Evolutionary conservation across 2,888 invertebrate genomes (phyloP).

Genomic region (Charanyca ferruginea): DNA sequence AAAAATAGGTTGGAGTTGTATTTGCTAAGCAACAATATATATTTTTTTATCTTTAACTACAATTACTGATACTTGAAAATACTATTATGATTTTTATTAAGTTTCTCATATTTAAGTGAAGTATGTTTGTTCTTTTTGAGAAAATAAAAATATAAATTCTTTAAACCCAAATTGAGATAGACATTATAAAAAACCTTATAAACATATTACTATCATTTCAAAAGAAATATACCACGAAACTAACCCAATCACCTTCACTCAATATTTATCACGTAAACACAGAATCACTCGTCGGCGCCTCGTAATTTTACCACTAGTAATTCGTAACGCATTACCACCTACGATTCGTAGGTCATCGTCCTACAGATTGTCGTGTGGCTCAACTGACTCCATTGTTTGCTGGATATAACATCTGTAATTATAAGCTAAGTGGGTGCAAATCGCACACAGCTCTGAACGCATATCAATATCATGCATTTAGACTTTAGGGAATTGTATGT

Average conservation of each 20-base stretch:
- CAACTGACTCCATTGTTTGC: conserved; percentile 52
- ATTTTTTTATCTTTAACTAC: no score
- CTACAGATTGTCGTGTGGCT: conserved; percentile 42
- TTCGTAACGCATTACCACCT: conserved; percentile 36
- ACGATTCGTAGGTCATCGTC: conserved; percentile 41
- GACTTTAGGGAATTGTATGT: conserved; percentile 14
- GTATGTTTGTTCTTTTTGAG: no score
- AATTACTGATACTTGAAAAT: no score
- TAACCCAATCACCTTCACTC: neutral
- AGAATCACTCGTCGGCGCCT: conserved; percentile 3
- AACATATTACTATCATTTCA: no score
- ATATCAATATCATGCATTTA: conserved; percentile 31
- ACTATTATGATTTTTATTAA: no score
- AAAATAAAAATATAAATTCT: no score
- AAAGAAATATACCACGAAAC: neutral
- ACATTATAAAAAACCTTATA: no score
- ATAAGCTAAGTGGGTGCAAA: conserved; percentile 56
- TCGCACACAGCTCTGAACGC: conserved; percentile 30
- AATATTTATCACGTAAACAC: conserved; percentile 16
- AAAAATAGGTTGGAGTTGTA: no score
- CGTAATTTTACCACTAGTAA: conserved; percentile 16
- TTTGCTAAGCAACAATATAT: no score
- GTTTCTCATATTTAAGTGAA: no score
- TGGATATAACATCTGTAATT: conserved; percentile 58
- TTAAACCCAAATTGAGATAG: no score